These are phyloP conservation scores for Spea hammondii DNA, from an alignment of 2,797 vertebrate species.

Conservation along the genomic window DNA sequence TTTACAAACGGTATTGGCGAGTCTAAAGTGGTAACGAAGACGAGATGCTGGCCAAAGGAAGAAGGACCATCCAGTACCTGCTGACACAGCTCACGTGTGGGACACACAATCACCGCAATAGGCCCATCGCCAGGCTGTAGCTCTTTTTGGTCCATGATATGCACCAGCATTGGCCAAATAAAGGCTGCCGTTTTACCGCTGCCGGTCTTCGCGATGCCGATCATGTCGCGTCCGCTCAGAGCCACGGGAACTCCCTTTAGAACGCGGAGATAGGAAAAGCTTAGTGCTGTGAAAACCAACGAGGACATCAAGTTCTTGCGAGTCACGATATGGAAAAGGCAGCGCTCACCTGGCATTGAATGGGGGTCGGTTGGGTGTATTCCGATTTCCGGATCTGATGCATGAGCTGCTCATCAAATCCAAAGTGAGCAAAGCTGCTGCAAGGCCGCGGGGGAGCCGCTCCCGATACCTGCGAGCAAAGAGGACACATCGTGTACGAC, in stretches of 20 bases:
- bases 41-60: too few species aligned
- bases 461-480: conserved; percentile 81
- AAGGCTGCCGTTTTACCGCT: conserved; percentile 98
- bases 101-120: conserved; percentile 93
- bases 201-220: conserved; percentile 97
- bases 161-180: conserved; percentile 97
- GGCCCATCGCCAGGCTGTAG: conserved; percentile 91
- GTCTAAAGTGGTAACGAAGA: too few species aligned
- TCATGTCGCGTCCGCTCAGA: conserved; percentile 94
- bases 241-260: conserved; percentile 93
- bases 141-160: conserved; percentile 99
- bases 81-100: conserved; percentile 96
- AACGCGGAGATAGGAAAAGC: conserved; percentile 1
- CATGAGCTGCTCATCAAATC: conserved; percentile 96
- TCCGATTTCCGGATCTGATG: conserved; percentile 97
- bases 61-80: conserved; percentile 70
- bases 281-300: neutral
- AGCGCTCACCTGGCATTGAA: conserved; percentile 90
- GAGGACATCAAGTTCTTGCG: neutral
- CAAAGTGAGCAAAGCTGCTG: conserved; percentile 96
- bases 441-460: conserved; percentile 91
- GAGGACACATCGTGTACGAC: neutral
- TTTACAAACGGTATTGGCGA: too few species aligned
- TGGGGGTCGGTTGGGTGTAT: conserved; percentile 95
- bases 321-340: neutral